Evolutionary conservation across 2,888 invertebrate genomes (phyloP).

Genomic region (Thereva nobilitata): DNA sequence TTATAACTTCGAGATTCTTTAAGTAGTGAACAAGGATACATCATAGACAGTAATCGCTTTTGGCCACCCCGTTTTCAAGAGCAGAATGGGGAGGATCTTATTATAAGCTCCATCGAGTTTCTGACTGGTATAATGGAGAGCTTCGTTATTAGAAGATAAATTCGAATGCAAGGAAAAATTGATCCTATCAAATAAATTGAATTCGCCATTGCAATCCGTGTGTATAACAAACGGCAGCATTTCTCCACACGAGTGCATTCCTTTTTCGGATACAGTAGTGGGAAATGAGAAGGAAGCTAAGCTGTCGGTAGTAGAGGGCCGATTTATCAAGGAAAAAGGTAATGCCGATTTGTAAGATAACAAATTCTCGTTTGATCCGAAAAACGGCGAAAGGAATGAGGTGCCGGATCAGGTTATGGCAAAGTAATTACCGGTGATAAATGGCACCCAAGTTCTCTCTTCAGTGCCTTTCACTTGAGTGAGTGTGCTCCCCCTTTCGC

Average conservation of each 20-base stretch:
- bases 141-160: slow-evolving; percentile 19
- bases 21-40: slow-evolving; percentile 5
- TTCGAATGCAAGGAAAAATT: slow-evolving; percentile 41
- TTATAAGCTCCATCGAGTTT: slow-evolving; percentile 4
- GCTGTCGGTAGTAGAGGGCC: background rate
- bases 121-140: background rate
- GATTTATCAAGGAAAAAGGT: slow-evolving; percentile 21
- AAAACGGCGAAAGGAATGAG: background rate
- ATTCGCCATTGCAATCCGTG: slow-evolving; percentile 53
- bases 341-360: slow-evolving; percentile 27
- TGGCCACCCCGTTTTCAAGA: background rate
- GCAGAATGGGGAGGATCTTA: slow-evolving; percentile 8
- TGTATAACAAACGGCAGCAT: slow-evolving; percentile 30
- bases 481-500: background rate
- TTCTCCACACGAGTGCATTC: slow-evolving; percentile 40
- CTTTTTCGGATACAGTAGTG: background rate
- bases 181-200: slow-evolving; percentile 58
- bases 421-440: slow-evolving; percentile 30
- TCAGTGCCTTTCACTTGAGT: slow-evolving; percentile 14
- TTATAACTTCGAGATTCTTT: slow-evolving; percentile 12
- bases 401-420: slow-evolving; percentile 20
- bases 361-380: slow-evolving; percentile 28
- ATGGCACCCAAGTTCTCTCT: slow-evolving; percentile 16
- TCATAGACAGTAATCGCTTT: background rate
- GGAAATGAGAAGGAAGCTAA: background rate